Evolutionary conservation across 1,140 invertebrate species (phyloP).

Genomic region (Aplysia californica): DNA sequence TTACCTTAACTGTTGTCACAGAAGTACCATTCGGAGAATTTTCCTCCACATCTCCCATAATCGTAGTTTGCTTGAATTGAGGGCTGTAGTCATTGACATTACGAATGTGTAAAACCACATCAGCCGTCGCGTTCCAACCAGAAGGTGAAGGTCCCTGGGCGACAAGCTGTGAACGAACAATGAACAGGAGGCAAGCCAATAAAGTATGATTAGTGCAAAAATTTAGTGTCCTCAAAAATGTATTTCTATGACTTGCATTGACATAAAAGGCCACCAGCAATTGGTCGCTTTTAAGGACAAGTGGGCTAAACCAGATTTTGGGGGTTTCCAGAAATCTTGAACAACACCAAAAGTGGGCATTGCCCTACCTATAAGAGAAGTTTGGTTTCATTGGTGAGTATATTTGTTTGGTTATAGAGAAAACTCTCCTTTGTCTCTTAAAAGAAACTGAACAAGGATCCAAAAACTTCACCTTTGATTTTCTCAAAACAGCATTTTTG

Average conservation of each 20-base stretch:
- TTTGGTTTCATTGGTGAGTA: too few relatives aligned
- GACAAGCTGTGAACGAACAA: background rate
- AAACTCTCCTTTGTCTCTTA: too few relatives aligned
- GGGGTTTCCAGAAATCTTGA: too few relatives aligned
- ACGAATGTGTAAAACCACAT: background rate
- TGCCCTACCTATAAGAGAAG: too few relatives aligned
- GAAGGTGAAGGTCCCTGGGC: background rate
- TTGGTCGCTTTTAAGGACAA: too few relatives aligned
- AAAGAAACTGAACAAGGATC: too few relatives aligned
- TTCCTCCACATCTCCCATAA: background rate
- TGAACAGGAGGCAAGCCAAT: background rate
- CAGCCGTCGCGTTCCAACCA: background rate
- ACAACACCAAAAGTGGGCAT: too few relatives aligned
- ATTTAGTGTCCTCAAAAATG: background rate
- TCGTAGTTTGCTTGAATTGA: background rate
- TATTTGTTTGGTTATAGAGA: too few relatives aligned
- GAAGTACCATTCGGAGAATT: background rate
- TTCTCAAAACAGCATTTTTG: too few relatives aligned
- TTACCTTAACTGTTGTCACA: background rate
- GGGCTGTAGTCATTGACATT: conserved; percentile 22
- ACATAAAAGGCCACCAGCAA: too few relatives aligned
- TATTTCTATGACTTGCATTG: background rate
- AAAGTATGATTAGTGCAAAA: background rate
- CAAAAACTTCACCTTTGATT: too few relatives aligned
- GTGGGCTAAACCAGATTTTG: too few relatives aligned